Evolutionary conservation across 2,113 vertebrate species (phyloP).

Genomic region (Prunella fulvescens): DNA sequence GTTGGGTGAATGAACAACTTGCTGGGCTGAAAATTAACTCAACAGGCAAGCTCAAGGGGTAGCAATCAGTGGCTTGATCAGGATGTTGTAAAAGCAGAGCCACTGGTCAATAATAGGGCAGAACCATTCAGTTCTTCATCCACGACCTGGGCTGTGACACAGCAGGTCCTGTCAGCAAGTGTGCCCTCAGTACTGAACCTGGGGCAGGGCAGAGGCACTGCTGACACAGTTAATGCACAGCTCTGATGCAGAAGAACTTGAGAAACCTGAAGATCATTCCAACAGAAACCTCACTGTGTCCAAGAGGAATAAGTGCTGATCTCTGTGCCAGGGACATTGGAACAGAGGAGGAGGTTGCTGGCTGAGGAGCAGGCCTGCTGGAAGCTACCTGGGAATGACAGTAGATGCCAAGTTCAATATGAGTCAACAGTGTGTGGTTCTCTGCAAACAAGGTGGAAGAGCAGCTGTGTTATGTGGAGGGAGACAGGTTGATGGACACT

Average conservation of each 20-base stretch:
- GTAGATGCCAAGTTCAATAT: neutral
- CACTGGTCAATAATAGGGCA: neutral
- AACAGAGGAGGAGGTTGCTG: neutral
- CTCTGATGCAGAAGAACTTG: neutral
- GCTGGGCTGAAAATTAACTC: neutral
- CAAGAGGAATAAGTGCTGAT: neutral
- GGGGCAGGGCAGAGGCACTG: neutral
- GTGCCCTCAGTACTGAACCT: too few species aligned
- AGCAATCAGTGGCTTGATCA: neutral
- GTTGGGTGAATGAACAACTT: neutral
- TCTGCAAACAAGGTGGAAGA: neutral
- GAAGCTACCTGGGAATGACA: neutral
- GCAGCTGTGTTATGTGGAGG: neutral
- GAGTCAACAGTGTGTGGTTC: neutral
- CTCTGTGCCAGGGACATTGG: accelerated
- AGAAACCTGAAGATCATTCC: neutral
- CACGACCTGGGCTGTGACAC: neutral
- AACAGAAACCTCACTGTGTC: neutral
- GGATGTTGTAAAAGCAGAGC: neutral
- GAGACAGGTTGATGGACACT: neutral
- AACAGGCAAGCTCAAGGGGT: neutral
- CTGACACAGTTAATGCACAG: neutral
- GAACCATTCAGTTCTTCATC: neutral
- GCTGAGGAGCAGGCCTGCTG: neutral
- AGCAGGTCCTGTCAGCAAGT: neutral